Base-by-base conservation (phyloP, 37 sponge, comb jelly and placozoan genomes). In the Geodia barretti region DNA sequence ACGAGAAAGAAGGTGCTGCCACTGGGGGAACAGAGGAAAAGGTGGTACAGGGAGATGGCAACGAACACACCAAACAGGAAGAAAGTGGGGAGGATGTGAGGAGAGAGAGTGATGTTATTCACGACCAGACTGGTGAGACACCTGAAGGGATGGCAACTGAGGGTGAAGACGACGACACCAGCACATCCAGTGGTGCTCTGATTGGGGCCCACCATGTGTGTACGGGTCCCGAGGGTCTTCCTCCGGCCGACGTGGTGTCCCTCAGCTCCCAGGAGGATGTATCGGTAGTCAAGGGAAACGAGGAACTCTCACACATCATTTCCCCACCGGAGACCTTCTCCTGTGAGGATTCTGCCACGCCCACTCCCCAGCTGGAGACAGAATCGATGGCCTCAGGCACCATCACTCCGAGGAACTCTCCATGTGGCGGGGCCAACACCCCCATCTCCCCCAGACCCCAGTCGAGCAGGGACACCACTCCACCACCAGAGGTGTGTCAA, bases 261-360 rank as follows among this genome's bases (percentile, higher is more conserved):
- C 54, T 47, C 11, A 47, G 11, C 54, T 47, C 54, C 7, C 54
- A 47, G 54, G 54, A 47, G 11, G 54, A 47, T 17, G 14, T 14
- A 47, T 7, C 54, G 54, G 37, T 1, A 17, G 28, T 9, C 1
- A 14, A 11, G 35, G 61, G 5, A 1, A 41, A 64, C 4, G 66
- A 64, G 29, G 82, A 28, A 23, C 63, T 37, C 9, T 38, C 38
- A 19, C 3, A 47, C 25, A 76, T 76, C 31, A 68, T 84, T 8
- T 38, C 77, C 19, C 84, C 77, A 5, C 84, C 76, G 11, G 77
- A 84, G 1, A 58, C 39, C 1, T 84, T 84, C 47, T 54, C 62
- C 3, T 77, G 77, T 60, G 77, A 77, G 8, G 69, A 84, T 19
- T 61, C 61, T 68, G 77, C 62, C 58, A 84, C 84, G 1, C 84